Evolutionary conservation across 92 coral and sea anemone genomes (phyloP).

Genomic region (Meandrina meandrites): DNA sequence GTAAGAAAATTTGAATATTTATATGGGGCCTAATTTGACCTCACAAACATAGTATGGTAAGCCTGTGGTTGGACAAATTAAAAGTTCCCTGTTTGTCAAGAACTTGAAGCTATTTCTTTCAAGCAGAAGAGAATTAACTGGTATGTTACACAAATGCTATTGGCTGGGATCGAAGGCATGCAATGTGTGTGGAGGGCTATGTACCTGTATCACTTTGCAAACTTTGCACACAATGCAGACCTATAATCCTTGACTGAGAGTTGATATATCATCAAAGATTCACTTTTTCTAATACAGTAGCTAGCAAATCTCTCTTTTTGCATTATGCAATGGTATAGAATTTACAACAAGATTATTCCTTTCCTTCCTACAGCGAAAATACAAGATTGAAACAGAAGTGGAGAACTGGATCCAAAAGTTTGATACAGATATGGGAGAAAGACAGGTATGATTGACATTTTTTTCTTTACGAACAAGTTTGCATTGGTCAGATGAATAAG

Average conservation of each 20-base stretch:
- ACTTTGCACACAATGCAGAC: too few species aligned
- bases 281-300: background rate
- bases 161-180: background rate
- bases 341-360: background rate
- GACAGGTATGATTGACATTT: slow-evolving; percentile 67
- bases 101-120: too few species aligned
- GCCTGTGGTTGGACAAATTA: too few species aligned
- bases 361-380: slow-evolving; percentile 68
- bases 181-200: too few species aligned
- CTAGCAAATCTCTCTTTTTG: background rate
- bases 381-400: slow-evolving; percentile 97
- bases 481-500: too few species aligned
- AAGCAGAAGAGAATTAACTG: background rate
- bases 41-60: too few species aligned
- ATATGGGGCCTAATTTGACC: too few species aligned
- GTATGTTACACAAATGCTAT: background rate
- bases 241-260: too few species aligned
- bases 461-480: background rate
- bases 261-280: too few species aligned
- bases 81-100: too few species aligned
- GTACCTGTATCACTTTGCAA: too few species aligned
- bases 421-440: slow-evolving; percentile 96
- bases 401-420: slow-evolving; percentile 99
- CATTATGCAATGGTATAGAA: background rate
- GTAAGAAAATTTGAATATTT: too few species aligned